These are phyloP conservation scores for Harpalus rufipes DNA, from an alignment of 2,888 invertebrate species.

Conservation along the genomic window DNA sequence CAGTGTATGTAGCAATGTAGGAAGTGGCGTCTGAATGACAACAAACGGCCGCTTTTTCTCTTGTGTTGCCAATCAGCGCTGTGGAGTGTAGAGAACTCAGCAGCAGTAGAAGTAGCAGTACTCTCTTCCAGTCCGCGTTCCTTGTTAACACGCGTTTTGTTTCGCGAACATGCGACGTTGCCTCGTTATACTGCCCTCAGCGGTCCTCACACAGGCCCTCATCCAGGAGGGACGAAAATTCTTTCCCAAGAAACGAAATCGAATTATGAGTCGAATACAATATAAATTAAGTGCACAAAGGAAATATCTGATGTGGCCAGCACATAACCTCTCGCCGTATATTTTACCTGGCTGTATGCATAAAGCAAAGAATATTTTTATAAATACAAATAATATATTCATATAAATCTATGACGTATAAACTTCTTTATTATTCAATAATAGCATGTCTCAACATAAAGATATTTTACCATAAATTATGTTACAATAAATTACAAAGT, in stretches of 20 bases:
- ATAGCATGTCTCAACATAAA: no score
- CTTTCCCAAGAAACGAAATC: neutral
- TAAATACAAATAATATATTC: no score
- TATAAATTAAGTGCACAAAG: no score
- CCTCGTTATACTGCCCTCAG: slow-evolving; percentile 51
- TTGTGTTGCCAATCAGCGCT: slow-evolving; percentile 60
- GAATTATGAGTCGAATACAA: neutral
- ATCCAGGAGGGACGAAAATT: neutral
- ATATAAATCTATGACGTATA: no score
- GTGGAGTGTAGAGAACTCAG: slow-evolving; percentile 22
- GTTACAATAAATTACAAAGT: no score
- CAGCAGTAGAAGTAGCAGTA: neutral
- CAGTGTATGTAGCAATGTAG: slow-evolving; percentile 9
- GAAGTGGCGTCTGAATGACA: slow-evolving; percentile 52
- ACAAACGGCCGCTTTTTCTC: slow-evolving; percentile 54
- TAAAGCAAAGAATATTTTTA: no score
- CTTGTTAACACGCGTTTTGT: slow-evolving; percentile 60
- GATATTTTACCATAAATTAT: no score
- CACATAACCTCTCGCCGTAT: no score
- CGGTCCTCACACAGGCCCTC: slow-evolving; percentile 7
- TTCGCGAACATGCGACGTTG: slow-evolving; percentile 21
- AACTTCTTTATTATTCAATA: no score
- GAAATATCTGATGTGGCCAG: no score
- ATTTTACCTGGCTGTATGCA: no score
- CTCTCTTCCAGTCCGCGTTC: slow-evolving; percentile 13